phyloP scores from a whole-genome alignment of 2,888 invertebrate genomes.

The Psylliodes chrysocephalus region DNA sequence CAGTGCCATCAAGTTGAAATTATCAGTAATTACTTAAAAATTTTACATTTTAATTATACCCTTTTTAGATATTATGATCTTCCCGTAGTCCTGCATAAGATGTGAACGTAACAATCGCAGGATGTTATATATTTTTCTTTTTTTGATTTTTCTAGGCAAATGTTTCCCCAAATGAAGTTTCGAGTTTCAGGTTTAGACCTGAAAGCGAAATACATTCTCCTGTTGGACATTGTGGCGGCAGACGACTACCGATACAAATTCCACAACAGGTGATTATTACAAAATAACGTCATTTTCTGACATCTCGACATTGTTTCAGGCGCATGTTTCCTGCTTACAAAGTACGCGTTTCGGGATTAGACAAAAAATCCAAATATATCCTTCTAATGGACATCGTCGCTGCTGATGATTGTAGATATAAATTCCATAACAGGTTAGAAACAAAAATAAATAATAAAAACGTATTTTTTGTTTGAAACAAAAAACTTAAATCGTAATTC shows the following conservation, averaged over 20 bases:
- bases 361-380: conserved; percentile 97
- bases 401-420: conserved; percentile 95
- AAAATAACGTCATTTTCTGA: conserved; percentile 36
- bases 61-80: too few species aligned
- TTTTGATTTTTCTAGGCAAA: conserved; percentile 82
- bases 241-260: conserved; percentile 99
- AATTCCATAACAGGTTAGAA: conserved; percentile 90
- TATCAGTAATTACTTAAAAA: too few species aligned
- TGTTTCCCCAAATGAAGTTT: conserved; percentile 99
- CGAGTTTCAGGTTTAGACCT: conserved; percentile 98
- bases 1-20: too few species aligned
- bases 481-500: conserved; percentile 52
- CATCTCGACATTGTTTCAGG: conserved; percentile 72
- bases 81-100: neutral
- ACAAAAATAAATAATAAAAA: conserved; percentile 24
- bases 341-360: conserved; percentile 95
- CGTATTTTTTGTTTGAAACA: conserved; percentile 35
- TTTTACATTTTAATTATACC: too few species aligned
- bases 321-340: conserved; percentile 99
- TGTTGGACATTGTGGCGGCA: conserved; percentile 98
- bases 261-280: conserved; percentile 83
- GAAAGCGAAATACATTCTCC: conserved; percentile 98
- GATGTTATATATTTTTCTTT: conserved; percentile 7
- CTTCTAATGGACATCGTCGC: conserved; percentile 97
- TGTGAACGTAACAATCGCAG: too few species aligned